Evolutionary conservation across 2,888 invertebrate genomes (phyloP).

Genomic region (Idaea straminata): DNA sequence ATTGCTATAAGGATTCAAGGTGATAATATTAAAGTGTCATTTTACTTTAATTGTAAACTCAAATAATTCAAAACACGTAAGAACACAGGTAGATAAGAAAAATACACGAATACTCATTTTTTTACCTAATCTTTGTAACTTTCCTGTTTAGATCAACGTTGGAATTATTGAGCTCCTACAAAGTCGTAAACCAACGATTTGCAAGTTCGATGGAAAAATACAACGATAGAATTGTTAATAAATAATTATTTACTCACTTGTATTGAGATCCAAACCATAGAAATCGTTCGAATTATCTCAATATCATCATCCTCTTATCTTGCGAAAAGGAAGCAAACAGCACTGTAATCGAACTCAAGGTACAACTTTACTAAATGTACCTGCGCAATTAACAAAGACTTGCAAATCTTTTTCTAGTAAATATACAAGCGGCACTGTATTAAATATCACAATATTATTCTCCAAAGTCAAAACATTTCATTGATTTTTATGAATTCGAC

Average conservation of each 20-base stretch:
- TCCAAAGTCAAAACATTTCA: constrained; percentile 15
- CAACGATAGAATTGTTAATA: background rate
- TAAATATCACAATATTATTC: too few relatives aligned
- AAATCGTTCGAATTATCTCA: constrained; percentile 59
- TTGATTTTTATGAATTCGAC: constrained; percentile 24
- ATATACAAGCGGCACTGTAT: constrained; percentile 25
- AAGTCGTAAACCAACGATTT: too few relatives aligned
- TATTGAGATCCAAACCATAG: constrained; percentile 30
- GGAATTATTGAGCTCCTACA: background rate
- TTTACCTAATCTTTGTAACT: too few relatives aligned
- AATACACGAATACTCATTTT: too few relatives aligned
- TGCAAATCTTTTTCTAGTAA: background rate
- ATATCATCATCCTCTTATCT: constrained; percentile 71
- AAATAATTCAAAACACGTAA: too few relatives aligned
- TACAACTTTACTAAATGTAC: too few relatives aligned
- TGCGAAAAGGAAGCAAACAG: constrained; percentile 64
- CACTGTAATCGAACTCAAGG: constrained; percentile 30
- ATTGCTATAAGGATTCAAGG: too few relatives aligned
- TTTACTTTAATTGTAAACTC: too few relatives aligned
- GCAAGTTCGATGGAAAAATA: too few relatives aligned
- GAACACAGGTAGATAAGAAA: too few relatives aligned
- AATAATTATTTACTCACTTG: constrained; percentile 31
- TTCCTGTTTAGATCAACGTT: constrained; percentile 2
- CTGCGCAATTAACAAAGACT: too few relatives aligned
- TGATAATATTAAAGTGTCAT: too few relatives aligned